Conservation (phyloP, 2,797 vertebrate genomes). For the Vipera ursinii region DNA sequence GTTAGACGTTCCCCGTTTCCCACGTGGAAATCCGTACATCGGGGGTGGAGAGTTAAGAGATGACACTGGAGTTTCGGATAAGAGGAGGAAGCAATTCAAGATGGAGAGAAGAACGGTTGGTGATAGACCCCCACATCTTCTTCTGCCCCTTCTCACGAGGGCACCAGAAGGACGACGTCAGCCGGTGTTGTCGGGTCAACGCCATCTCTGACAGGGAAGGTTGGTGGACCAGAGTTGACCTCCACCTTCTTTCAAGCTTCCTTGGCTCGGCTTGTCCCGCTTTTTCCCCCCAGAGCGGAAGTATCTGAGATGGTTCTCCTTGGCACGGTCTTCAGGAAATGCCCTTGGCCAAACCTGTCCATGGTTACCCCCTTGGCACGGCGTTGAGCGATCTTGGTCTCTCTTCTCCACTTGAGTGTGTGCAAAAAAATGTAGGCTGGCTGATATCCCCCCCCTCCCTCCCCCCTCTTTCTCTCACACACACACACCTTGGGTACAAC, state of each 20-base stretch:
- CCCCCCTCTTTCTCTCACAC: not conserved
- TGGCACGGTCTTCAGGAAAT: not conserved
- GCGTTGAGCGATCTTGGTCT: not conserved
- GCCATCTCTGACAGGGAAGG: constrained; percentile 44
- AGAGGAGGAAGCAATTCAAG: not conserved
- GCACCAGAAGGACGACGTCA: constrained; percentile 1
- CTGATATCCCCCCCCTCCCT: not conserved
- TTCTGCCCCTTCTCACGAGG: constrained; percentile 34
- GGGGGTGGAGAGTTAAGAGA: not conserved
- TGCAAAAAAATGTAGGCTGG: not conserved
- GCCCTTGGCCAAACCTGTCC: not conserved
- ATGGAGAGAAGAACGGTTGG: constrained; percentile 20
- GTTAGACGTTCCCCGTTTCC: not conserved
- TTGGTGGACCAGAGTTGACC: not conserved
- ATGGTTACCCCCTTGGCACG: fast-evolving
- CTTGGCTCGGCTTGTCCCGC: too few relatives aligned
- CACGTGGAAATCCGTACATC: not conserved
- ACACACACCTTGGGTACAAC: not conserved
- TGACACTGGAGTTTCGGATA: constrained; percentile 31
- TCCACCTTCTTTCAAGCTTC: not conserved
- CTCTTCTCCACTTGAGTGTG: not conserved
- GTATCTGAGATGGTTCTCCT: constrained; percentile 5
- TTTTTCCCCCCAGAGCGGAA: not conserved
- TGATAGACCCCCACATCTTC: not conserved
- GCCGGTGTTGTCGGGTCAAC: constrained; percentile 50